Evolutionary conservation across 1,140 invertebrate genomes (phyloP).

Genomic region (Tribolium castaneum): DNA sequence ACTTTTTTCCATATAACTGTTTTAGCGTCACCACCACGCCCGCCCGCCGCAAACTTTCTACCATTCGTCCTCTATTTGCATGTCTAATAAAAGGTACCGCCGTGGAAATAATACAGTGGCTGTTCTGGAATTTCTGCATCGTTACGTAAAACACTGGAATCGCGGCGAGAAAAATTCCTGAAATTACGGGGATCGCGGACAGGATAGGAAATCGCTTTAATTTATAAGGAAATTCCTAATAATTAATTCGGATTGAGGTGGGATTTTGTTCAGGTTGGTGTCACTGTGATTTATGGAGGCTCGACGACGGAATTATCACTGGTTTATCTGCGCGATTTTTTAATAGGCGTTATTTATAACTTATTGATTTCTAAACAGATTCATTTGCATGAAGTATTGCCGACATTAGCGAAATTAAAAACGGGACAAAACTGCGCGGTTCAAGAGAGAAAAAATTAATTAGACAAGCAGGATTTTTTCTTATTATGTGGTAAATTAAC

Average conservation of each 20-base stretch:
- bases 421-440: background rate
- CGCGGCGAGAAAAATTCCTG: background rate
- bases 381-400: background rate
- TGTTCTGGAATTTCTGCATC: constrained; percentile 1
- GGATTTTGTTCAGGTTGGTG: too few relatives aligned
- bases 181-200: too few relatives aligned
- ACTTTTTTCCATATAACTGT: background rate
- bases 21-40: background rate
- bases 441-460: background rate
- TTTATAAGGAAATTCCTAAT: background rate
- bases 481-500: background rate
- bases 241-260: too few relatives aligned
- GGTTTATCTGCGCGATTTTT: too few relatives aligned
- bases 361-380: background rate
- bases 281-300: background rate
- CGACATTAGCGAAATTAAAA: background rate
- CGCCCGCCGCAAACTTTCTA: constrained; percentile 6
- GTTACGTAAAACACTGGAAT: background rate
- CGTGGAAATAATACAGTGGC: constrained; percentile 1
- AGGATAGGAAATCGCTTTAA: background rate
- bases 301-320: background rate
- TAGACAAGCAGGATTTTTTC: background rate
- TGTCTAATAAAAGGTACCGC: constrained; percentile 15
- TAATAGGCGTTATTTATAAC: background rate
- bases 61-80: constrained; percentile 18